Percentiles rank a stretch among this genome's conserved stretches.
phyloP scores from a whole-genome alignment of 1,140 invertebrate species.

The Diabrotica virgifera region DNA sequence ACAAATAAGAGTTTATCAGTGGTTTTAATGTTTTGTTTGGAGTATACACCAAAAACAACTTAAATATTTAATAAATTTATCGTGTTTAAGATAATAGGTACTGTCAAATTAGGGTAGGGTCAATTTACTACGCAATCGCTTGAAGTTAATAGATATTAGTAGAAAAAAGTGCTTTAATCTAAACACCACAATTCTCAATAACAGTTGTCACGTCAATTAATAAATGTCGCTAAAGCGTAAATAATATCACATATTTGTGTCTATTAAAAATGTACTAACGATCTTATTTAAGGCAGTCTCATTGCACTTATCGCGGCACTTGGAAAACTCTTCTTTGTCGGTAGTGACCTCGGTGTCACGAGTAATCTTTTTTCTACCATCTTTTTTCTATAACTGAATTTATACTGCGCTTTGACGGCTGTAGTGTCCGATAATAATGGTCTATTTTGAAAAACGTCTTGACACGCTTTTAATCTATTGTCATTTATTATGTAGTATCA shows the following conservation, averaged over 20 bases:
- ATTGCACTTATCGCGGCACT: conserved; percentile 7
- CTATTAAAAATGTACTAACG: conserved; percentile 10
- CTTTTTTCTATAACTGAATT: conserved; percentile 5
- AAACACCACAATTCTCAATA: neutral
- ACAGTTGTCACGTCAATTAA: conserved; percentile 7
- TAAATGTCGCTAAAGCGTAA: conserved; percentile 6
- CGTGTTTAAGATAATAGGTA: too few species aligned
- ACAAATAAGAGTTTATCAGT: too few species aligned
- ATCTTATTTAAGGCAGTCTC: conserved; percentile 5
- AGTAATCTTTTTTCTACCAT: conserved; percentile 3
- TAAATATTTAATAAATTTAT: too few species aligned
- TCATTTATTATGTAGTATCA: too few species aligned
- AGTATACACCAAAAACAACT: too few species aligned
- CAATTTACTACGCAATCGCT: too few species aligned
- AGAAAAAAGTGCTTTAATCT: neutral
- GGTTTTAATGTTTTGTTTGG: too few species aligned
- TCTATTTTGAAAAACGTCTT: too few species aligned
- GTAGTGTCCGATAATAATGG: neutral
- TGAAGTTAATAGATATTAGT: too few species aligned
- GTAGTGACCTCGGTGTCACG: conserved; percentile 7
- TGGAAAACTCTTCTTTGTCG: conserved; percentile 10
- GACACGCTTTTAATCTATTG: too few species aligned
- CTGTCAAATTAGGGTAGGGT: too few species aligned
- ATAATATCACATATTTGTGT: conserved; percentile 8
- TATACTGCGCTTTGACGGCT: too few species aligned